Evolutionary conservation across 2,113 vertebrate genomes (phyloP), one percentile per base, ranked within the genome.

Genomic region (Amphilophus citrinellus): DNA sequence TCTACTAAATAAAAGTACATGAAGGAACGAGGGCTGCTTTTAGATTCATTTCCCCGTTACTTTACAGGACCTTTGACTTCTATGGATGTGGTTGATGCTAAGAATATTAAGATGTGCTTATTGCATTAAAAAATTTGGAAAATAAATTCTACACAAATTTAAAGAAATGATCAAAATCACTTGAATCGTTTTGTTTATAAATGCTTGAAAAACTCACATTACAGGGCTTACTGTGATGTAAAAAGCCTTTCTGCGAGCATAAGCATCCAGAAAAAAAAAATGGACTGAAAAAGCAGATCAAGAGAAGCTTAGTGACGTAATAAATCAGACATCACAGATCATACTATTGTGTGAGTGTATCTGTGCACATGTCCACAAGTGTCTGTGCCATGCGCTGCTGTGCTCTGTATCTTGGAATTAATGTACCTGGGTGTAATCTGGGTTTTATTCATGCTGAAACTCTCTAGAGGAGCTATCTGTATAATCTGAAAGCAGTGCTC

Each of bases 401-500:
- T 44, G 18, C 7, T 27, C 58, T 76, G 61, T 82, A 61, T 84
- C 22, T 78, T 79, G 76, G 88, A 85, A 77, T 88, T 90, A 88
- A 89, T 73, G 79, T 73, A 61, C 4, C 78, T 63, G 80, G 7
- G 5, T 85, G 83, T 93, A 93, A 94, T 93, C 92, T 79, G 88
- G 89, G 83, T 85, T 90, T 91, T 87, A 90, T 35, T 71, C 44
- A 63, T 76, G 78, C 66, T 86, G 32, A 82, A 84, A 87, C 84
- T 89, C 61, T 75, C 77, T 27, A 61, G 80, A 87, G 59, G 73
- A 79, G 6, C 50, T 82, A 83, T 87, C 79, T 60, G 63, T 81
- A 82, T 90, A 92, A 94, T 90, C 85, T 91, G 87, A 89, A 61
- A 81, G 92, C 88, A 89, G 89, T 32, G 62, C 20, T 24, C 50